Evolutionary conservation across 2,113 vertebrate species (phyloP).

Genomic region (Peucedramus taeniatus): DNA sequence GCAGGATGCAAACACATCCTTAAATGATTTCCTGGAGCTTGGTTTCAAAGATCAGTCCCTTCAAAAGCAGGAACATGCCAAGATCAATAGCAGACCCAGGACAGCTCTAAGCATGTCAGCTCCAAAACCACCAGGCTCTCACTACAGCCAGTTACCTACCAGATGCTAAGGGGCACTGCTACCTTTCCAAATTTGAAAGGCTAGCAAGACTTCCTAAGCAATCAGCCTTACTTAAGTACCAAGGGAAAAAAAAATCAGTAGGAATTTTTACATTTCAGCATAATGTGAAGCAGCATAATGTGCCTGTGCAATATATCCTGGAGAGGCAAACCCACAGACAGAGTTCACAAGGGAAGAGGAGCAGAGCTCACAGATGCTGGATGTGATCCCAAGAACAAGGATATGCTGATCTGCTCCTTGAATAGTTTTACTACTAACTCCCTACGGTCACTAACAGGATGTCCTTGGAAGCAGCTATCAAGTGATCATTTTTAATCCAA

Average conservation of each 20-base stretch:
- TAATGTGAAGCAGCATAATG: neutral
- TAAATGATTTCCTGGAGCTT: slow-evolving; percentile 26
- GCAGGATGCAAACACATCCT: slow-evolving; percentile 28
- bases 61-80: neutral
- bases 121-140: neutral
- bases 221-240: neutral
- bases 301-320: neutral
- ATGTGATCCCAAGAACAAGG: neutral
- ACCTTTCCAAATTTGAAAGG: neutral
- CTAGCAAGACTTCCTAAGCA: neutral
- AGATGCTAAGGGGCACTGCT: neutral
- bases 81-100: neutral
- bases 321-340: neutral
- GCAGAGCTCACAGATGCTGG: neutral
- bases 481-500: neutral
- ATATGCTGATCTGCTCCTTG: neutral
- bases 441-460: neutral
- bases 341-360: neutral
- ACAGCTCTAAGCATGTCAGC: neutral
- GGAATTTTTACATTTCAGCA: neutral
- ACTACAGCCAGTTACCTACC: neutral
- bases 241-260: neutral
- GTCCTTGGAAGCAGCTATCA: neutral
- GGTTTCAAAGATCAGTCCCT: slow-evolving; percentile 3
- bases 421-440: neutral